Evolutionary conservation across 2,113 vertebrate genomes (phyloP).

Genomic region (Calyptommatus sinebrachiatus): DNA sequence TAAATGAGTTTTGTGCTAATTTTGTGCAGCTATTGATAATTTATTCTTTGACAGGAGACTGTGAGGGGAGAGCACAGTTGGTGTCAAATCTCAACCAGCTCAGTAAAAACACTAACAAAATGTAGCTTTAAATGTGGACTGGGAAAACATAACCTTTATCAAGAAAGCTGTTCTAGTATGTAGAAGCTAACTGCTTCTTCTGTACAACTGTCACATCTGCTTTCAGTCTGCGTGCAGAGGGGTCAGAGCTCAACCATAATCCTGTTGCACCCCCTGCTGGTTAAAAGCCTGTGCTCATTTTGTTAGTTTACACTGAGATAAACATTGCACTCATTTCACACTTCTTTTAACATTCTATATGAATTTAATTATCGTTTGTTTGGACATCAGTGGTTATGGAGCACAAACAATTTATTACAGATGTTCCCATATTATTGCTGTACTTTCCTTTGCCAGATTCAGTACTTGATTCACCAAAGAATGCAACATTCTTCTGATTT

Average conservation of each 20-base stretch:
- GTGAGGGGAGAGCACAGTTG: background rate
- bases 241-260: slow-evolving; percentile 79
- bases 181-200: slow-evolving; percentile 61
- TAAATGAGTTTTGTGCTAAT: background rate
- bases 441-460: slow-evolving; percentile 37
- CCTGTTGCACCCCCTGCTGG: slow-evolving; percentile 83
- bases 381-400: slow-evolving; percentile 46
- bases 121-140: slow-evolving; percentile 10
- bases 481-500: slow-evolving; percentile 32
- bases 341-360: slow-evolving; percentile 65
- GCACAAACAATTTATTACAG: slow-evolving; percentile 26
- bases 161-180: slow-evolving; percentile 40
- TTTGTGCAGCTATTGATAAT: background rate
- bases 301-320: slow-evolving; percentile 70
- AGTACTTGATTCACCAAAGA: slow-evolving; percentile 49
- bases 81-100: slow-evolving; percentile 3
- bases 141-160: slow-evolving; percentile 55
- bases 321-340: slow-evolving; percentile 74
- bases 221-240: slow-evolving; percentile 56
- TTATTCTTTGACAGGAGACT: background rate
- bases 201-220: slow-evolving; percentile 64
- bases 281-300: slow-evolving; percentile 75
- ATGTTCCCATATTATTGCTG: slow-evolving; percentile 8
- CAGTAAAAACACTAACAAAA: slow-evolving; percentile 24
- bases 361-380: slow-evolving; percentile 65